phyloP scores from a whole-genome alignment of 2,888 invertebrate species.

The Nomada fucata region DNA sequence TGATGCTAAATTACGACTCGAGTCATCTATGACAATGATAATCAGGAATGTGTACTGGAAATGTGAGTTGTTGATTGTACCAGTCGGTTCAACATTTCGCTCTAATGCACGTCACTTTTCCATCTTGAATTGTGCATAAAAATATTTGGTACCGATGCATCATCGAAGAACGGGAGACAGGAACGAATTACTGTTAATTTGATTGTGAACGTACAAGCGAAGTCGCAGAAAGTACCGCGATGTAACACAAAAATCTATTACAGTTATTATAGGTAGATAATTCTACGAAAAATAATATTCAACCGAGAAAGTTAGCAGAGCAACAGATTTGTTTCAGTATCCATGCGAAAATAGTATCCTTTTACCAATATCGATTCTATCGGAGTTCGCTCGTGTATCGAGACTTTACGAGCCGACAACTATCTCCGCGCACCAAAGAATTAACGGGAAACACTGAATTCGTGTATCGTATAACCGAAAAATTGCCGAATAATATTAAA shows the following conservation, averaged over 20 bases:
- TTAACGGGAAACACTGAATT: slow-evolving; percentile 48
- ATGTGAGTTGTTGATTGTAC: slow-evolving; percentile 9
- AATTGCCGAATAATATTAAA: slow-evolving; percentile 3
- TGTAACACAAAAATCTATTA: too few species aligned
- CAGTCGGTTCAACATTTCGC: slow-evolving; percentile 7
- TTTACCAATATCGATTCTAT: slow-evolving; percentile 40
- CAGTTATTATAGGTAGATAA: too few species aligned
- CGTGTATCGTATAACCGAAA: slow-evolving; percentile 24
- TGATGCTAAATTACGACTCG: slow-evolving; percentile 19
- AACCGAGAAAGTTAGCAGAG: too few species aligned
- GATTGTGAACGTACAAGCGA: too few species aligned
- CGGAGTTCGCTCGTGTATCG: slow-evolving; percentile 33
- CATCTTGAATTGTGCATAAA: not conserved
- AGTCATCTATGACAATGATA: slow-evolving; percentile 21
- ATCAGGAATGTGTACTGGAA: slow-evolving; percentile 8
- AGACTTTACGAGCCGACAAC: slow-evolving; percentile 62
- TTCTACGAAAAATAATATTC: too few species aligned
- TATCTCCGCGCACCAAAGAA: slow-evolving; percentile 64
- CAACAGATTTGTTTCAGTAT: not conserved
- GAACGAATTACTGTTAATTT: not conserved
- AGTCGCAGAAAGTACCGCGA: too few species aligned
- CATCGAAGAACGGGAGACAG: not conserved
- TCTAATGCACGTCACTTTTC: not conserved
- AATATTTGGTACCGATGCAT: not conserved
- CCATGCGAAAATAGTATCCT: slow-evolving; percentile 56